Evolutionary conservation across 2,888 invertebrate genomes (phyloP).

Genomic region (Amiota mariae): DNA sequence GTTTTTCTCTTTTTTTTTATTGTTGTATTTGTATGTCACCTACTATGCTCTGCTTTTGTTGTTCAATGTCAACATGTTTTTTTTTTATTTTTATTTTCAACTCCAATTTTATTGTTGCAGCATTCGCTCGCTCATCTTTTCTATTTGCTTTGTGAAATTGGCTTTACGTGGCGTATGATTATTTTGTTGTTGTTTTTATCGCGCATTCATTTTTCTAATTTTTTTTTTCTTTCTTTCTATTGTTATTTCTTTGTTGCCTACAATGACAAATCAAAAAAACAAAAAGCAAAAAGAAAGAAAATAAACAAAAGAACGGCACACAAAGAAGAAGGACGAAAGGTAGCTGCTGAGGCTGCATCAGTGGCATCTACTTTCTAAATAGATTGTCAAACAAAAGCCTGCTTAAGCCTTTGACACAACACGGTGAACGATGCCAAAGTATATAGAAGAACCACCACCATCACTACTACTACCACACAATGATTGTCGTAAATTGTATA

Average conservation of each 20-base stretch:
- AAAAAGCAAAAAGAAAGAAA: not conserved
- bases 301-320: not conserved
- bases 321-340: not conserved
- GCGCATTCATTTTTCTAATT: constrained; percentile 1
- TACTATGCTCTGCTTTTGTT: not conserved
- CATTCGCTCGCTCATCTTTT: not conserved
- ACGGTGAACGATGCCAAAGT: not conserved
- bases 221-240: too few relatives aligned
- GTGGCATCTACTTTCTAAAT: not conserved
- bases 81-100: too few relatives aligned
- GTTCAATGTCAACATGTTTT: constrained; percentile 3
- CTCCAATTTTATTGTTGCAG: too few relatives aligned
- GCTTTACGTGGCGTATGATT: constrained; percentile 15
- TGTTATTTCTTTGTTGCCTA: not conserved
- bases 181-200: constrained; percentile 10
- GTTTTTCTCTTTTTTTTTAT: not conserved
- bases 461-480: constrained; percentile 17
- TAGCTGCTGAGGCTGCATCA: not conserved
- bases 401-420: constrained; percentile 27
- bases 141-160: constrained; percentile 17
- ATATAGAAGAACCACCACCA: not conserved
- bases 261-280: not conserved
- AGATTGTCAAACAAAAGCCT: constrained; percentile 10
- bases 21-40: not conserved
- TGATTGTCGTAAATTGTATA: constrained; percentile 42